Evolutionary conservation across 2,797 vertebrate genomes (phyloP).

Genomic region (Syngnathus rostellatus): DNA sequence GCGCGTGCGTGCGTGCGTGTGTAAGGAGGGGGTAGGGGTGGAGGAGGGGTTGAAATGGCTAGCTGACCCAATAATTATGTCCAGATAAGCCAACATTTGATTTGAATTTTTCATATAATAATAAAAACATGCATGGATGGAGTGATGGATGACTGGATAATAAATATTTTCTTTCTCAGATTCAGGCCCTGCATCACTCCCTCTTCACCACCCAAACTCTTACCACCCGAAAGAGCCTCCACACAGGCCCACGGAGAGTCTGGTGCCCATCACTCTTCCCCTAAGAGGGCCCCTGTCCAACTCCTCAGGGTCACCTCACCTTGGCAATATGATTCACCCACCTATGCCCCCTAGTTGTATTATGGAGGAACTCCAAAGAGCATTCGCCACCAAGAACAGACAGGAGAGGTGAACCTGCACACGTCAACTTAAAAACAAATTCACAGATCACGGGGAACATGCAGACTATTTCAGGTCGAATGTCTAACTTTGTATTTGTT

Average conservation of each 20-base stretch:
- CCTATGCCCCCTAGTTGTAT: constrained; percentile 94
- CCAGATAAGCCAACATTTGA: neutral
- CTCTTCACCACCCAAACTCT: constrained; percentile 70
- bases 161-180: constrained; percentile 38
- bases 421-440: neutral
- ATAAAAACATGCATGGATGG: neutral
- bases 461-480: neutral
- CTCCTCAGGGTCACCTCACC: constrained; percentile 79
- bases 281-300: constrained; percentile 77
- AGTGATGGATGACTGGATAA: neutral
- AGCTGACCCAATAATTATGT: neutral
- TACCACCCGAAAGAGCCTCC: constrained; percentile 68
- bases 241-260: constrained; percentile 57
- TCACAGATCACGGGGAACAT: neutral
- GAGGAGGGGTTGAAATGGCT: too few species aligned
- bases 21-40: too few species aligned
- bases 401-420: constrained; percentile 82
- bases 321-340: constrained; percentile 82
- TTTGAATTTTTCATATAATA: neutral
- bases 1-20: too few species aligned
- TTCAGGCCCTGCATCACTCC: constrained; percentile 53
- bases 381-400: constrained; percentile 88
- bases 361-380: constrained; percentile 94
- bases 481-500: neutral
- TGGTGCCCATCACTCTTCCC: constrained; percentile 55